These are phyloP conservation scores for Zonotrichia leucophrys DNA, from an alignment of 2,113 vertebrate genomes.

Conservation along the genomic window DNA sequence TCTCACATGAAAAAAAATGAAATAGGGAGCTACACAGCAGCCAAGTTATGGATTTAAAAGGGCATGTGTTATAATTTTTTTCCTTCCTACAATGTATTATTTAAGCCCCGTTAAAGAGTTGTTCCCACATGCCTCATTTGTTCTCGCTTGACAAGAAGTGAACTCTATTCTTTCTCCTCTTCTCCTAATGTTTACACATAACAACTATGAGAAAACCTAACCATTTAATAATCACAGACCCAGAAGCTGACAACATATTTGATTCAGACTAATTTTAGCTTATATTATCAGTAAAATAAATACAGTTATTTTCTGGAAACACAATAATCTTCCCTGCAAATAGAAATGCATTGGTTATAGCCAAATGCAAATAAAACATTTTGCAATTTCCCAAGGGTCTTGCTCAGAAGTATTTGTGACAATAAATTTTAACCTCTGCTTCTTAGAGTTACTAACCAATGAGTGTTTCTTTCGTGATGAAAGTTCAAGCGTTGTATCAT, in stretches of 20 bases:
- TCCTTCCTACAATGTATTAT: neutral
- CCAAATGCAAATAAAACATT: neutral
- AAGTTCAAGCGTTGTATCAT: constrained; percentile 95
- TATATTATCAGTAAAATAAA: neutral
- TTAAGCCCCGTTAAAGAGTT: constrained; percentile 14
- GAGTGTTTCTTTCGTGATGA: constrained; percentile 98
- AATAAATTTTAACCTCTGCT: constrained; percentile 23
- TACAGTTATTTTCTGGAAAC: neutral
- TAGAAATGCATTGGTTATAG: neutral
- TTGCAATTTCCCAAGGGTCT: neutral
- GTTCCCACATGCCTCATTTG: constrained; percentile 24
- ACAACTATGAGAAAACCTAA: neutral
- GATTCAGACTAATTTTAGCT: neutral
- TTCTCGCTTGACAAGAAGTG: neutral
- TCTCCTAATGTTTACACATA: neutral
- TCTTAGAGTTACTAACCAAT: constrained; percentile 82
- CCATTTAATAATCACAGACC: neutral
- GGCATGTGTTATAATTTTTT: constrained; percentile 8
- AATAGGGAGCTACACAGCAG: constrained; percentile 30
- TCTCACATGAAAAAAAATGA: neutral
- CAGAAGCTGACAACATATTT: neutral
- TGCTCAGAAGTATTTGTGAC: constrained; percentile 12
- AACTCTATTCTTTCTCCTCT: neutral
- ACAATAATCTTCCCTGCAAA: neutral
- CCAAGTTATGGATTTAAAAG: constrained; percentile 31